These are phyloP conservation scores for Phaetusa simplex DNA, from an alignment of 2,113 vertebrate genomes.

Conservation along the genomic window DNA sequence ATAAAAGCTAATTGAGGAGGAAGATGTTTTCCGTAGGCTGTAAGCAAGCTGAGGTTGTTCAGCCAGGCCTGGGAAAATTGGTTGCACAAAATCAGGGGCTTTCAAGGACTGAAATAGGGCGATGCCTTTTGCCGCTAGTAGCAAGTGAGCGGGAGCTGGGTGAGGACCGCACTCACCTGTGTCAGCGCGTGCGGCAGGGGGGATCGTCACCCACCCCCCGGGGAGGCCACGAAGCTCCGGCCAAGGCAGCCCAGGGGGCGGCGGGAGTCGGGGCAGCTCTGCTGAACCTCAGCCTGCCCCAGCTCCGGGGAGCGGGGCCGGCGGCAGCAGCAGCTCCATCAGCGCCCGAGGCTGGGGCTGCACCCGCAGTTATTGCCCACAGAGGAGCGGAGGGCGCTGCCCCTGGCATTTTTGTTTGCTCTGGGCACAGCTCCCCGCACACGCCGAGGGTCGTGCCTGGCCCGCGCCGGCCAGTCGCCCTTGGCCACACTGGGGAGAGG, in stretches of 20 bases:
- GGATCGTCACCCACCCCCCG: neutral
- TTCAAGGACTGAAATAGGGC: neutral
- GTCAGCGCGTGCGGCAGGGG: neutral
- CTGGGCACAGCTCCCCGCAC: neutral
- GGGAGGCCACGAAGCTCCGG: accelerated
- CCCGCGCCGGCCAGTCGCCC: accelerated
- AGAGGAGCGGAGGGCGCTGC: neutral
- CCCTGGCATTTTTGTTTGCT: neutral
- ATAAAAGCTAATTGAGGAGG: neutral
- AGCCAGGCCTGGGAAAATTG: neutral
- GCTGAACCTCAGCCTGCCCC: neutral
- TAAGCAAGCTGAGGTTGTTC: neutral
- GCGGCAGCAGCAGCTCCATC: too few relatives aligned
- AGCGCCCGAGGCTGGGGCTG: neutral
- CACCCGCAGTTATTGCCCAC: accelerated
- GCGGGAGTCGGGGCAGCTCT: neutral
- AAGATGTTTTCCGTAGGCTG: neutral
- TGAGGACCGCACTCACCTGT: neutral
- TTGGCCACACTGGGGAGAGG: neutral
- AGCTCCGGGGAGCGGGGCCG: accelerated
- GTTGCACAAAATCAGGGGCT: neutral
- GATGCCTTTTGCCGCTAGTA: neutral
- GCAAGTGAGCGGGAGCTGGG: neutral
- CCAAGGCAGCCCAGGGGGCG: neutral
- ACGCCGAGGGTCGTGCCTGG: accelerated